Percentiles rank a stretch among this genome's conserved stretches.
Conservation (phyloP, 2,888 invertebrate species). For the Meteorus colon region DNA sequence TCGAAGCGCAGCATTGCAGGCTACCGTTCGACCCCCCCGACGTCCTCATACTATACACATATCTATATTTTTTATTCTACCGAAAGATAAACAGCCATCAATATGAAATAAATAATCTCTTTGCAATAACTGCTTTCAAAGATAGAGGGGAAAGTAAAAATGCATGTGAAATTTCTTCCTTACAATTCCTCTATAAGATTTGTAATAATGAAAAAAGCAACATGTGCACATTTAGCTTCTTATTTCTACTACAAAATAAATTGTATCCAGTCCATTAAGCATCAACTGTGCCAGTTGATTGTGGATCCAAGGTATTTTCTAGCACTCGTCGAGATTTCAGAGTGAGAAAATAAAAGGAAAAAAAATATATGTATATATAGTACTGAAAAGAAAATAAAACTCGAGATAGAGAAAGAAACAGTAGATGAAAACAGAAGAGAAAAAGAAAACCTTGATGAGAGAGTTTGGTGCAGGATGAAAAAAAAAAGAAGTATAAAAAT, state of each 20-base stretch:
- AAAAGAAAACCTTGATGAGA: conserved; percentile 37
- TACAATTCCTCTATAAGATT: neutral
- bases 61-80: neutral
- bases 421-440: conserved; percentile 27
- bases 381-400: neutral
- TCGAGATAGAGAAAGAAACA: conserved; percentile 22
- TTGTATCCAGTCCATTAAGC: conserved; percentile 70
- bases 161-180: neutral
- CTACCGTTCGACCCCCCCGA: neutral
- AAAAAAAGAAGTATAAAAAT: conserved; percentile 36
- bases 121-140: neutral
- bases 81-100: neutral
- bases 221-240: conserved; percentile 36
- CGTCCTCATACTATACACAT: neutral
- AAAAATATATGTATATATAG: conserved; percentile 25
- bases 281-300: conserved; percentile 63
- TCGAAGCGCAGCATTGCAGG: neutral
- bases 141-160: neutral
- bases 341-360: conserved; percentile 46
- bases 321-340: conserved; percentile 43
- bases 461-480: conserved; percentile 21
- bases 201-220: conserved; percentile 23
- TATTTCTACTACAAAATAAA: conserved; percentile 57
- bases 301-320: conserved; percentile 59
- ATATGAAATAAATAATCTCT: neutral